Evolutionary conservation across 2,113 vertebrate species (phyloP).

Genomic region (Egretta garzetta): DNA sequence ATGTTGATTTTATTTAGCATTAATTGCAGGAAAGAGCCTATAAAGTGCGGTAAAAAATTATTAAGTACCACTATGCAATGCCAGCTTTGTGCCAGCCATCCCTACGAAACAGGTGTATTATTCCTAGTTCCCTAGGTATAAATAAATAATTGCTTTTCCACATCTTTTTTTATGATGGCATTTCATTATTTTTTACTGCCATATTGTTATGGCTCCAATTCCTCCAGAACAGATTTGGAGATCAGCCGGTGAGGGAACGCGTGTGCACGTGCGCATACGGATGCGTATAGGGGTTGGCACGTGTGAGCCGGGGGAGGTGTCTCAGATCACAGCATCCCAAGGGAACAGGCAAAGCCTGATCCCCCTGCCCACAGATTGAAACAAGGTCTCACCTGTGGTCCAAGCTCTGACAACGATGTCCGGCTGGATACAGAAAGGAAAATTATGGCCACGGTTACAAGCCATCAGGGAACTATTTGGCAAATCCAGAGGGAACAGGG

Average conservation of each 20-base stretch:
- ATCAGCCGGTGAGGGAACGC: rapidly evolving
- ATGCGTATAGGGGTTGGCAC: background rate
- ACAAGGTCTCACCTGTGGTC: background rate
- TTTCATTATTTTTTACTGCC: slow-evolving; percentile 79
- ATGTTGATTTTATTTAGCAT: slow-evolving; percentile 80
- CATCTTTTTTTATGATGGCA: slow-evolving; percentile 62
- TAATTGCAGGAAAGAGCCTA: slow-evolving; percentile 79
- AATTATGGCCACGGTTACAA: background rate
- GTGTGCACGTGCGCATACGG: background rate
- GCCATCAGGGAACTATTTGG: rapidly evolving
- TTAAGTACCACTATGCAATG: slow-evolving; percentile 73
- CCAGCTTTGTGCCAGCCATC: slow-evolving; percentile 73
- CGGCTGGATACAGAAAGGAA: background rate
- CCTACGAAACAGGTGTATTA: slow-evolving; percentile 76
- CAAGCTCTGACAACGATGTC: rapidly evolving
- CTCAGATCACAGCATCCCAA: background rate
- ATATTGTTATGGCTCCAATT: slow-evolving; percentile 56
- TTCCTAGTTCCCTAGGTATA: slow-evolving; percentile 74
- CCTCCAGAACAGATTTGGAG: background rate
- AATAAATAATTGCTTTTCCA: slow-evolving; percentile 76
- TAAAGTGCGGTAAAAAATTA: slow-evolving; percentile 74
- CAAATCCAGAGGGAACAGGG: background rate
- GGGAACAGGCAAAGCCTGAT: background rate
- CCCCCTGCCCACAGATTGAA: background rate
- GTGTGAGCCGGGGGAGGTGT: rapidly evolving